These are phyloP conservation scores for Drosophila setosimentum DNA, from an alignment of 2,888 invertebrate species.

Conservation along the genomic window DNA sequence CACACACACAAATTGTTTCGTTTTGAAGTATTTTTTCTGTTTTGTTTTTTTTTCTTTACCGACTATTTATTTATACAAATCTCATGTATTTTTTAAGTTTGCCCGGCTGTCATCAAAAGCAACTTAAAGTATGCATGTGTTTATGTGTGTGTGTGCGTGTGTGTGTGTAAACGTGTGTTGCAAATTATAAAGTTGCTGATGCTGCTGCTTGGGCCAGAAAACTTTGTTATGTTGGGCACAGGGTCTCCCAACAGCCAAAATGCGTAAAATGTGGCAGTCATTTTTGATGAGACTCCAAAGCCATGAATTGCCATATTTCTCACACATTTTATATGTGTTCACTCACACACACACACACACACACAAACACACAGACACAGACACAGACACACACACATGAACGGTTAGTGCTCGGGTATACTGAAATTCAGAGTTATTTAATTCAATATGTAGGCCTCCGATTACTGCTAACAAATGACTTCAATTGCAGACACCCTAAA, in stretches of 20 bases:
- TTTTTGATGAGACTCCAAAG: conserved; percentile 5
- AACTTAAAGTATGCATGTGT: conserved; percentile 16
- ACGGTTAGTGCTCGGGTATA: not conserved
- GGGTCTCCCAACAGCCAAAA: conserved; percentile 12
- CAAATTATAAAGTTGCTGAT: conserved; percentile 65
- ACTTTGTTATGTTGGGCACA: too few relatives aligned
- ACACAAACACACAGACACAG: not conserved
- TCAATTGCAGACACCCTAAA: not conserved
- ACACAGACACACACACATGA: too few relatives aligned
- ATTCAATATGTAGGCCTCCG: conserved; percentile 12
- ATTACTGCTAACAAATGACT: not conserved
- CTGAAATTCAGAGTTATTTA: not conserved
- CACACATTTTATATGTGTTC: conserved; percentile 7
- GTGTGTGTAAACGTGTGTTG: conserved; percentile 17
- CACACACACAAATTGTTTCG: not conserved
- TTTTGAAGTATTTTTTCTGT: not conserved
- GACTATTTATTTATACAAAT: conserved; percentile 65
- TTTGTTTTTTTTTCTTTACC: conserved; percentile 15
- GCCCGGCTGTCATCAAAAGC: conserved; percentile 8
- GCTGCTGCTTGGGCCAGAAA: conserved; percentile 32
- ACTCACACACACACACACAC: not conserved
- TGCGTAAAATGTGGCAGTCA: conserved; percentile 1
- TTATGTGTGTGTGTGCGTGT: not conserved
- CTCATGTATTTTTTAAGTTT: conserved; percentile 62
- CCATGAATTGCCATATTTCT: conserved; percentile 3